phyloP scores from a whole-genome alignment of 2,888 invertebrate species.

The Cynaeus angustus region DNA sequence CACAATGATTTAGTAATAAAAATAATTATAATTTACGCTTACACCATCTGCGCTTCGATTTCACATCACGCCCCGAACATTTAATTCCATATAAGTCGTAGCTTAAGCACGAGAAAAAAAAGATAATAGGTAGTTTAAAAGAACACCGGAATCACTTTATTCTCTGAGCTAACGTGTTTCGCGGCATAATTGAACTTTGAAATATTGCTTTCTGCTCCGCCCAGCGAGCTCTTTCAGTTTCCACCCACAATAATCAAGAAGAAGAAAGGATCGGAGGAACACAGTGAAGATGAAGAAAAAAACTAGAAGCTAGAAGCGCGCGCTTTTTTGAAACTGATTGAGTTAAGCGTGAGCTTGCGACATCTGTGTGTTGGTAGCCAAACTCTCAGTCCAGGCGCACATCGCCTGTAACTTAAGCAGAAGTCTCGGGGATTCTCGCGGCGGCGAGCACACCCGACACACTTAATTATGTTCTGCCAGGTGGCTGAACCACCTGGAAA shows the following conservation, averaged over 20 bases:
- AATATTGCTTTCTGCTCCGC: slow-evolving; percentile 66
- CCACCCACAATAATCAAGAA: slow-evolving; percentile 55
- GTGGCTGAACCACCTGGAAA: slow-evolving; percentile 61
- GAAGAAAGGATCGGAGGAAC: slow-evolving; percentile 12
- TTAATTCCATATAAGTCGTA: slow-evolving; percentile 50
- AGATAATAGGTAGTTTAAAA: slow-evolving; percentile 61
- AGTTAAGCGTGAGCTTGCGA: no score
- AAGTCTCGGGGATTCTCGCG: slow-evolving; percentile 10
- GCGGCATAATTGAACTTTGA: slow-evolving; percentile 70
- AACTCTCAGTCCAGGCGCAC: no score
- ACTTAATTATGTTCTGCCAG: slow-evolving; percentile 60
- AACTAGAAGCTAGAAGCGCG: slow-evolving; percentile 10
- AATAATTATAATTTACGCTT: slow-evolving; percentile 46
- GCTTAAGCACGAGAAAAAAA: slow-evolving; percentile 49
- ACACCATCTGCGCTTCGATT: slow-evolving; percentile 40
- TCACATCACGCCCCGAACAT: slow-evolving; percentile 57
- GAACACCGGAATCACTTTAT: slow-evolving; percentile 65
- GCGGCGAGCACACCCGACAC: slow-evolving; percentile 40
- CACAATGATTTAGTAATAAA: slow-evolving; percentile 47
- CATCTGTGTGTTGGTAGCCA: no score
- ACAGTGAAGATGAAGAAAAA: not conserved
- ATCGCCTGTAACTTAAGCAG: not conserved
- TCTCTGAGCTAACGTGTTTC: slow-evolving; percentile 61
- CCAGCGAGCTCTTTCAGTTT: slow-evolving; percentile 62
- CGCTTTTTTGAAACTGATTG: no score